Conservation (phyloP, 2,113 vertebrate species). For the Leucopsar rothschildi region DNA sequence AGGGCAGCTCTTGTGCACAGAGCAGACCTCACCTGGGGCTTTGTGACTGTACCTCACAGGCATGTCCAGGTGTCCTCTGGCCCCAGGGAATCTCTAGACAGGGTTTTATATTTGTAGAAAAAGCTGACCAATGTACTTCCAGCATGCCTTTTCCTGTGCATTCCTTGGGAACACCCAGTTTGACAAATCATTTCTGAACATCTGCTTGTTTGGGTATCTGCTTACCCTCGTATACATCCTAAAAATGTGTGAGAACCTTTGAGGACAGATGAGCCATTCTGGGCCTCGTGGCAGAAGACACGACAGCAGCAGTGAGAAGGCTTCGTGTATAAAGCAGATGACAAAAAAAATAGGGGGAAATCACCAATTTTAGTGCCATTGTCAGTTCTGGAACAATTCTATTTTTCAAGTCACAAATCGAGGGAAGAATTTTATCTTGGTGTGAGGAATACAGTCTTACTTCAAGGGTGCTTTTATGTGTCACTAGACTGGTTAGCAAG, state of each 20-base stretch:
- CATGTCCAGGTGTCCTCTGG: background rate
- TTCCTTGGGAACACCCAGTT: background rate
- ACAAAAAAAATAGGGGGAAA: background rate
- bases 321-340: background rate
- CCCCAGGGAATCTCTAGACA: background rate
- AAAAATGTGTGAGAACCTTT: background rate
- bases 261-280: background rate
- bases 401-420: constrained; percentile 29
- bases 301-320: background rate
- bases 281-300: background rate
- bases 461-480: constrained; percentile 52
- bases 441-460: constrained; percentile 41
- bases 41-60: background rate
- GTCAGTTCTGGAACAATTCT: background rate
- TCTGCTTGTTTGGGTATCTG: background rate
- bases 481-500: constrained; percentile 38
- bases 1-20: background rate
- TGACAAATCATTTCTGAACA: background rate
- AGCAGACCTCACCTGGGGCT: background rate
- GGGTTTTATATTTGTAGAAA: constrained; percentile 33
- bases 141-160: background rate
- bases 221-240: background rate
- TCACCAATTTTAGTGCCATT: background rate
- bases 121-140: background rate
- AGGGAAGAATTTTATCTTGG: constrained; percentile 18